These are phyloP conservation scores for Loriculus beryllinus DNA, from an alignment of 2,797 vertebrate genomes.

Conservation along the genomic window DNA sequence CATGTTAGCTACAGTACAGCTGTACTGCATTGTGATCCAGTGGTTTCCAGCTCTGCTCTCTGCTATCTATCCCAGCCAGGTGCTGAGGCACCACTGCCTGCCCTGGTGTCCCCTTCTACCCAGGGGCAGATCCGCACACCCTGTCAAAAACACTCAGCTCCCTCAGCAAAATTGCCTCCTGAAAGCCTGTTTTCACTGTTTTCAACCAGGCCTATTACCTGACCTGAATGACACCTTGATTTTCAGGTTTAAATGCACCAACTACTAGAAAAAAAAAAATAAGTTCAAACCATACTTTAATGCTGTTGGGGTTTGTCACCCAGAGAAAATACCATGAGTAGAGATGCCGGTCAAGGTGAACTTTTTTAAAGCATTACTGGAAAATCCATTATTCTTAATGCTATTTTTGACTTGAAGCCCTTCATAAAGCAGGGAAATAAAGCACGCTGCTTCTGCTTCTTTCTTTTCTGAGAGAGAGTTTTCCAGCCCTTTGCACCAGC, in stretches of 20 bases:
- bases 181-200: neutral
- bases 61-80: fast-evolving
- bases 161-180: neutral
- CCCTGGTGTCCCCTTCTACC: fast-evolving
- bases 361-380: neutral
- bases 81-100: neutral
- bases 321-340: neutral
- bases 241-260: neutral
- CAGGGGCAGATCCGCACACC: neutral
- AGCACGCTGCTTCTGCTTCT: neutral
- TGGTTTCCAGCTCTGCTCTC: neutral
- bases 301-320: neutral
- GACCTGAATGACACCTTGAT: neutral
- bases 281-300: neutral
- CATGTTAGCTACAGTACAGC: neutral
- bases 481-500: neutral
- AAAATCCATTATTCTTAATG: neutral
- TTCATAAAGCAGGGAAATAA: neutral
- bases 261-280: neutral
- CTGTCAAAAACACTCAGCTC: neutral
- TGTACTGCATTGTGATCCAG: neutral
- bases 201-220: neutral
- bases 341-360: neutral
- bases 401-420: neutral
- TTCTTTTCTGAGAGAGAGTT: neutral